Percentiles rank a stretch among this genome's conserved stretches.
Conservation (phyloP, 2,113 vertebrate species). For the Corvus cornix region DNA sequence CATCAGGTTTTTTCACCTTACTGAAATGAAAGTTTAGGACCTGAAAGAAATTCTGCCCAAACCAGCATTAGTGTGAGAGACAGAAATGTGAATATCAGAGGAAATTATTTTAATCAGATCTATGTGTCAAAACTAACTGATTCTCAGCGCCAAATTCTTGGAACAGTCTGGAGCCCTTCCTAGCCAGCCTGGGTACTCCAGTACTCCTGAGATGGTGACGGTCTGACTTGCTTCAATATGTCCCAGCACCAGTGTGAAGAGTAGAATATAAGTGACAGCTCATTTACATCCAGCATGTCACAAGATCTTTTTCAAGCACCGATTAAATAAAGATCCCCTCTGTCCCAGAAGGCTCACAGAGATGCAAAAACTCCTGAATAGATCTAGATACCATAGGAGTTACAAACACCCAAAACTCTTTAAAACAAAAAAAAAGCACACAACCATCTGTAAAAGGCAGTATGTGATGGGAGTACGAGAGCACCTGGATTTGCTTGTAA, state of each 20-base stretch:
- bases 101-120: neutral
- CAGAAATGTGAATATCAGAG: neutral
- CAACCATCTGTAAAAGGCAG: neutral
- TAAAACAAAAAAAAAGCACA: neutral
- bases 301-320: neutral
- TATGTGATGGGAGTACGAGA: neutral
- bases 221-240: neutral
- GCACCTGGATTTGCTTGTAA: conserved; percentile 1
- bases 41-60: neutral
- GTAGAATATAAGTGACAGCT: neutral
- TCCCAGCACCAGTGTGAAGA: neutral
- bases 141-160: neutral
- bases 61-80: neutral
- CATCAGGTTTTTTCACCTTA: neutral
- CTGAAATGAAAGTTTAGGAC: neutral
- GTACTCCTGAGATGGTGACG: neutral
- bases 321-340: neutral
- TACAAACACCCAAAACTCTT: neutral
- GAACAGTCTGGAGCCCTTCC: neutral
- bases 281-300: neutral
- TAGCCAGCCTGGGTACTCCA: neutral
- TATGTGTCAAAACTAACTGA: neutral
- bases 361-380: neutral
- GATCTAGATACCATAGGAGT: neutral
- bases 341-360: neutral